Evolutionary conservation across 1,140 invertebrate species (phyloP).

Genomic region (Mamestra configurata): DNA sequence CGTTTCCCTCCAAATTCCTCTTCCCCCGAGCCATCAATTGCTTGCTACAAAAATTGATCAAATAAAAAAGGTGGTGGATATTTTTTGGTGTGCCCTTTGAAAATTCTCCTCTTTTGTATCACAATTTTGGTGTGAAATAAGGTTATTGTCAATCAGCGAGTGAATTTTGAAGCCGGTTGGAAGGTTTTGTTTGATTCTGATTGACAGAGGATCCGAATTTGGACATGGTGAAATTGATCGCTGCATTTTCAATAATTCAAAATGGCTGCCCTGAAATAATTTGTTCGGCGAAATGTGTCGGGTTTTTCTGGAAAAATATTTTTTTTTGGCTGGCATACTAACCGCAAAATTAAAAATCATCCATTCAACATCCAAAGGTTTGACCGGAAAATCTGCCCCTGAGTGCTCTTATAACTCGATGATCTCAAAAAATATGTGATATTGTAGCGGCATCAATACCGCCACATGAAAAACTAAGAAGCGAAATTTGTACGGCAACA

Average conservation of each 20-base stretch:
- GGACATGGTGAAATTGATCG: slow-evolving; percentile 12
- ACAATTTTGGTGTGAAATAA: slow-evolving; percentile 34
- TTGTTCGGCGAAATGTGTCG: background rate
- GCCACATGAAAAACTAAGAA: too few relatives aligned
- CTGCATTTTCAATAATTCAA: slow-evolving; percentile 1
- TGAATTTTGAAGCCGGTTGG: slow-evolving; percentile 12
- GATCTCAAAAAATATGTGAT: too few relatives aligned
- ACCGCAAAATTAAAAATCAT: too few relatives aligned
- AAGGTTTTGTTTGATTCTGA: background rate
- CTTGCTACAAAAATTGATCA: slow-evolving; percentile 69
- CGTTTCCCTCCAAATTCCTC: slow-evolving; percentile 63
- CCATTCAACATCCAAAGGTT: too few relatives aligned
- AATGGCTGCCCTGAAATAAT: background rate
- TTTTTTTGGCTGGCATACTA: too few relatives aligned
- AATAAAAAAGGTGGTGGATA: slow-evolving; percentile 66
- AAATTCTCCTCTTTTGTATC: slow-evolving; percentile 36
- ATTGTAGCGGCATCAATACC: too few relatives aligned
- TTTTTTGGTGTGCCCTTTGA: slow-evolving; percentile 53
- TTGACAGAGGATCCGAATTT: background rate
- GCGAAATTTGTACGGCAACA: too few relatives aligned
- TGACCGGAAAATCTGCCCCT: too few relatives aligned
- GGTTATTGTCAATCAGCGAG: slow-evolving; percentile 45
- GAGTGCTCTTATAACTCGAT: too few relatives aligned
- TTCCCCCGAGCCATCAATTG: slow-evolving; percentile 59
- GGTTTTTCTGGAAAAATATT: too few relatives aligned